phyloP scores from a whole-genome alignment of 1,140 invertebrate genomes.

The Hycleus phaleratus region DNA sequence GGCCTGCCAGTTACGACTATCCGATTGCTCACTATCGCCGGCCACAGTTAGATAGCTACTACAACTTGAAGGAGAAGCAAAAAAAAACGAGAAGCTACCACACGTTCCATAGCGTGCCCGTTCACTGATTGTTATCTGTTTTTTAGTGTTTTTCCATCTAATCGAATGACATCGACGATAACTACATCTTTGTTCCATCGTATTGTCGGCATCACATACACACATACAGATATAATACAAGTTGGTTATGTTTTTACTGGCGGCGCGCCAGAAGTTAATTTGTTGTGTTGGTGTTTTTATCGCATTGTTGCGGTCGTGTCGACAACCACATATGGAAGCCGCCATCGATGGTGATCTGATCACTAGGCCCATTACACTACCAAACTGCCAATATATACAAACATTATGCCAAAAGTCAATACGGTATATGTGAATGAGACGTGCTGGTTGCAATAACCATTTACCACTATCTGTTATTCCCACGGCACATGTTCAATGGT shows the following conservation, averaged over 20 bases:
- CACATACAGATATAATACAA: constrained; percentile 10
- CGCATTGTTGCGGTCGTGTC: constrained; percentile 1
- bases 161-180: constrained; percentile 23
- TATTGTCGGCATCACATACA: constrained; percentile 5
- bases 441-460: constrained; percentile 33
- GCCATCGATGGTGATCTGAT: constrained; percentile 17
- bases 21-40: constrained; percentile 28
- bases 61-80: background rate
- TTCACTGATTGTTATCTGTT: constrained; percentile 33
- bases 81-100: no score
- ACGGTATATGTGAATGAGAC: background rate
- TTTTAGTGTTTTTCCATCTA: constrained; percentile 31
- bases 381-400: constrained; percentile 26
- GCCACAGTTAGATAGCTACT: constrained; percentile 5
- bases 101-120: background rate
- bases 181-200: constrained; percentile 8
- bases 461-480: constrained; percentile 38
- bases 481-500: constrained; percentile 29
- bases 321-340: constrained; percentile 6
- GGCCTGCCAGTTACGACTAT: constrained; percentile 29
- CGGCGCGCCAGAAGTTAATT: constrained; percentile 24
- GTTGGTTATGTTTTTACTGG: constrained; percentile 21
- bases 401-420: constrained; percentile 27
- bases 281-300: constrained; percentile 30
- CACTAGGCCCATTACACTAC: constrained; percentile 21